A percentile compares a stretch with the other conserved stretches of the same genome.
phyloP scores from a whole-genome alignment of 2,888 invertebrate species.

The Physocephala rufipes region DNA sequence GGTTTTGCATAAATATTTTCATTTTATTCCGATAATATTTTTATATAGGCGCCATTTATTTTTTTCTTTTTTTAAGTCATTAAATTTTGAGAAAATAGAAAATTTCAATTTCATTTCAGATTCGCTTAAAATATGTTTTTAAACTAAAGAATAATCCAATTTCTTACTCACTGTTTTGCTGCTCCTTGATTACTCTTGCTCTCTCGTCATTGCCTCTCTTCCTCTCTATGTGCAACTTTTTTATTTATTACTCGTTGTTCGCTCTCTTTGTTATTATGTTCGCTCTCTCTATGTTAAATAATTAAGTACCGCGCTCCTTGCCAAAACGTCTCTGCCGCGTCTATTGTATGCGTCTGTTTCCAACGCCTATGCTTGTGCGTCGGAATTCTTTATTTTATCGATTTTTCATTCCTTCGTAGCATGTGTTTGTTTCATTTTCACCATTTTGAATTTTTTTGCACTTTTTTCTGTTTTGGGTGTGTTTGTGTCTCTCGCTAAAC shows the following conservation, averaged over 20 bases:
- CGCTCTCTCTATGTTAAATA: no score
- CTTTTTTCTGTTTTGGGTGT: background rate
- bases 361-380: constrained; percentile 9
- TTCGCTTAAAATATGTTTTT: no score
- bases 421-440: background rate
- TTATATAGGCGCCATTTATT: constrained; percentile 27
- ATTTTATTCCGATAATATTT: constrained; percentile 9
- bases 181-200: background rate
- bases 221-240: no score
- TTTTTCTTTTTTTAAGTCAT: background rate
- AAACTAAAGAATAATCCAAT: no score
- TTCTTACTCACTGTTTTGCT: background rate
- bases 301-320: background rate
- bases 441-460: background rate
- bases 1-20: constrained; percentile 12
- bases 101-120: no score
- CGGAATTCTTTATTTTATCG: constrained; percentile 27
- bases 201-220: no score
- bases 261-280: background rate
- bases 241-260: background rate
- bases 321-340: background rate
- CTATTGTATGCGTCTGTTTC: background rate
- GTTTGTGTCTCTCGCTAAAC: background rate
- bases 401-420: constrained; percentile 22
- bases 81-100: background rate